Percentiles rank a stretch among this genome's conserved stretches.
Evolutionary conservation across 2,888 invertebrate genomes (phyloP).

Genomic region (Perdita meconis): DNA sequence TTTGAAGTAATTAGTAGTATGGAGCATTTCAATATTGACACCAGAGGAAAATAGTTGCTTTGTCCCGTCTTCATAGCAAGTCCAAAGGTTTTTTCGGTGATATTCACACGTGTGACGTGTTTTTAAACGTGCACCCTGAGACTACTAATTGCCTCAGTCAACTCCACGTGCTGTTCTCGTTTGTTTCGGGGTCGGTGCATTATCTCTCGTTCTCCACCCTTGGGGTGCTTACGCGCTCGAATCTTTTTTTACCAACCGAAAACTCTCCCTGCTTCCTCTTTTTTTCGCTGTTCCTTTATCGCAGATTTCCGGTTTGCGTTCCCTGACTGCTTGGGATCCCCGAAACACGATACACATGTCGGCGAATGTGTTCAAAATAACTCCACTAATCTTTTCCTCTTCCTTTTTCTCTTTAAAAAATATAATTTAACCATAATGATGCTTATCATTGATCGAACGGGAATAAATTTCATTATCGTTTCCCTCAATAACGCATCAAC

Average conservation of each 20-base stretch:
- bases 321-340: slow-evolving; percentile 8
- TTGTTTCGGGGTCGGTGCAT: slow-evolving; percentile 39
- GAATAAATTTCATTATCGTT: no score
- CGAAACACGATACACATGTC: slow-evolving; percentile 3
- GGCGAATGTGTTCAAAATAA: neutral
- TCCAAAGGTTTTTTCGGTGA: slow-evolving; percentile 7
- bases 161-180: slow-evolving; percentile 36
- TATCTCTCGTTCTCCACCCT: slow-evolving; percentile 36
- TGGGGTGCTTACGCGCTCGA: slow-evolving; percentile 12
- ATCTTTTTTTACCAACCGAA: slow-evolving; percentile 6
- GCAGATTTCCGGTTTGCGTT: slow-evolving; percentile 29
- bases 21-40: neutral
- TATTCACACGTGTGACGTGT: slow-evolving; percentile 33
- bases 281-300: slow-evolving; percentile 11
- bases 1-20: neutral
- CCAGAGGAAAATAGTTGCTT: neutral
- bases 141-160: slow-evolving; percentile 47
- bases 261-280: slow-evolving; percentile 3
- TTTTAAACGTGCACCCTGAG: slow-evolving; percentile 28
- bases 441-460: no score
- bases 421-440: no score
- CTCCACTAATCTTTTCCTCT: no score
- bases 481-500: no score
- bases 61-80: neutral
- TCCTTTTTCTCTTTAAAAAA: no score